These are phyloP conservation scores for Aurelia coerulea DNA, from an alignment of 30 jellyfish, hydroid and myxozoan species.

Conservation along the genomic window DNA sequence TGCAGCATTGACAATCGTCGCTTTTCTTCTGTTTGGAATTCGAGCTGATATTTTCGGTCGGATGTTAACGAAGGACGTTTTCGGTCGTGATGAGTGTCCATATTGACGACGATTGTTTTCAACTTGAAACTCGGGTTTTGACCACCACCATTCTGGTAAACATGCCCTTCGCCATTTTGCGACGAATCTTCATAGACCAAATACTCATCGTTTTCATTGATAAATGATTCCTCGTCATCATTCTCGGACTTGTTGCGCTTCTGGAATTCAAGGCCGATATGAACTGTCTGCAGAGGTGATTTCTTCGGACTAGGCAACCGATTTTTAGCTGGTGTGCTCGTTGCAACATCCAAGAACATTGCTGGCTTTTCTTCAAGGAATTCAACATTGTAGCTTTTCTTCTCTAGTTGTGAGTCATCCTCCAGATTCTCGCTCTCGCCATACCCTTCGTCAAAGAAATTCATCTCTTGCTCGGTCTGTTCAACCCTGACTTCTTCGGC, in stretches of 20 bases:
- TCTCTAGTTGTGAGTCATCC: conserved; percentile 17
- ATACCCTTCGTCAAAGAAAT: conserved; percentile 5
- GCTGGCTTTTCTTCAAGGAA: conserved; percentile 45
- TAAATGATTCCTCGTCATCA: conserved; percentile 7
- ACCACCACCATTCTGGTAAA: neutral
- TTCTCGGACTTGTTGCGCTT: conserved; percentile 32
- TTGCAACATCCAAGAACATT: conserved; percentile 5
- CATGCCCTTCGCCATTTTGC: neutral
- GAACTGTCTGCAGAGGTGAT: conserved; percentile 49
- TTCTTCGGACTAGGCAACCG: conserved; percentile 38
- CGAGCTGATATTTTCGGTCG: conserved; percentile 16
- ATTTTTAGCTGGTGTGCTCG: conserved; percentile 42
- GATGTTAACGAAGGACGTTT: neutral
- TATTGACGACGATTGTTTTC: conserved; percentile 34
- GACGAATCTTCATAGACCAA: conserved; percentile 37
- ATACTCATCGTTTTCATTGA: conserved; percentile 44
- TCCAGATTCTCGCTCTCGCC: neutral
- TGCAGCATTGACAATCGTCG: conserved; percentile 16
- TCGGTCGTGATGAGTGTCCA: conserved; percentile 55
- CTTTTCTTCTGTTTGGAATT: conserved; percentile 49
- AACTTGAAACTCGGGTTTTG: conserved; percentile 25
- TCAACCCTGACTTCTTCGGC: conserved; percentile 17
- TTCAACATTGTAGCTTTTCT: conserved; percentile 15
- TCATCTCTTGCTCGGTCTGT: conserved; percentile 15
- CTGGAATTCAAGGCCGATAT: conserved; percentile 40